phyloP scores from a whole-genome alignment of 2,113 vertebrate species.

The Anoplopoma fimbria region DNA sequence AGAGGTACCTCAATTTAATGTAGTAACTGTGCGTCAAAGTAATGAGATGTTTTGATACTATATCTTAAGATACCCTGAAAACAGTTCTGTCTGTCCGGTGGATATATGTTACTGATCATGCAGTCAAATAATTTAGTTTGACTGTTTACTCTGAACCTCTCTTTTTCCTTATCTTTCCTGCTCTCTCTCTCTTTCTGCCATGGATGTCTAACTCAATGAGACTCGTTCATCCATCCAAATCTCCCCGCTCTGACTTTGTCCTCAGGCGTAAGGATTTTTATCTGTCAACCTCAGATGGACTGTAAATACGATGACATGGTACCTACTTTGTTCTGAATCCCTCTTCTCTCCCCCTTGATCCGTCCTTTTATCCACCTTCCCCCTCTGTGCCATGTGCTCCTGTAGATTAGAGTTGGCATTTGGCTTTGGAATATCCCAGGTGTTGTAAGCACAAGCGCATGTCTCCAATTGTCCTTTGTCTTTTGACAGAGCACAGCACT shows the following conservation, averaged over 20 bases:
- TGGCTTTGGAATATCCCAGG: slow-evolving; percentile 37
- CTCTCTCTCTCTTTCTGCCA: slow-evolving; percentile 10
- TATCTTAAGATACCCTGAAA: not conserved
- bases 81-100: not conserved
- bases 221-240: slow-evolving; percentile 46
- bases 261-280: slow-evolving; percentile 18
- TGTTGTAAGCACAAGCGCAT: slow-evolving; percentile 41
- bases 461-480: slow-evolving; percentile 64
- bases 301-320: slow-evolving; percentile 62
- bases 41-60: slow-evolving; percentile 14
- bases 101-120: not conserved
- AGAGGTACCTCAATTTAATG: not conserved
- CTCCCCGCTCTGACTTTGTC: slow-evolving; percentile 49
- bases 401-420: slow-evolving; percentile 65
- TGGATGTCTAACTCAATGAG: slow-evolving; percentile 31
- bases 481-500: slow-evolving; percentile 33
- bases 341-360: slow-evolving; percentile 31
- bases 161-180: not conserved
- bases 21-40: slow-evolving; percentile 23
- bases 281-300: slow-evolving; percentile 51
- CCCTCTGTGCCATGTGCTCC: slow-evolving; percentile 45
- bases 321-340: slow-evolving; percentile 58
- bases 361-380: slow-evolving; percentile 46
- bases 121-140: not conserved
- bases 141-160: not conserved